Evolutionary conservation across 2,113 vertebrate genomes (phyloP).

Genomic region (Rhinopomastus cyanomelas): DNA sequence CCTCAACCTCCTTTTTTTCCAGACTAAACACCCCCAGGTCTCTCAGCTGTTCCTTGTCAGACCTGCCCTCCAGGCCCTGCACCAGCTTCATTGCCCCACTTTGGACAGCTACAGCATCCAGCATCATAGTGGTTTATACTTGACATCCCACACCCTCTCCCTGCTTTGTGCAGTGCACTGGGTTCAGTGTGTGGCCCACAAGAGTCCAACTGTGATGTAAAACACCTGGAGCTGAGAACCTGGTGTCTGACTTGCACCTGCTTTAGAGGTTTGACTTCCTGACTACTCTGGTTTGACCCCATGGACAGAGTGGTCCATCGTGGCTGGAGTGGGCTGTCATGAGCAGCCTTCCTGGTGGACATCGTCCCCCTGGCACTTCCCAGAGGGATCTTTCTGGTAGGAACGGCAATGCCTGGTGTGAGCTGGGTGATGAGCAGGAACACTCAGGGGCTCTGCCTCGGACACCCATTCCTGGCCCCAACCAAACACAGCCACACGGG

Average conservation of each 20-base stretch:
- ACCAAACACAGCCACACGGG: fast-evolving
- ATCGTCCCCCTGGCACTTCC: fast-evolving
- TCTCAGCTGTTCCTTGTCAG: too few species aligned
- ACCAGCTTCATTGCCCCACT: too few species aligned
- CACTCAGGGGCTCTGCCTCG: not conserved
- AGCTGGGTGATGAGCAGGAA: not conserved
- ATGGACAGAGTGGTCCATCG: fast-evolving
- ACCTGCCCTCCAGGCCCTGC: too few species aligned
- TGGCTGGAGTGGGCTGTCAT: not conserved
- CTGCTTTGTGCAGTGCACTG: not conserved
- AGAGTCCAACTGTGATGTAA: not conserved
- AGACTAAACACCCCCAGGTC: too few species aligned
- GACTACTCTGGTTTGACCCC: not conserved
- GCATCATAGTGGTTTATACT: too few species aligned
- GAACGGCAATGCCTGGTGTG: fast-evolving
- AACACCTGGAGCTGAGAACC: not conserved
- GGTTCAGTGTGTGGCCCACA: fast-evolving
- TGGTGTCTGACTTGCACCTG: too few species aligned
- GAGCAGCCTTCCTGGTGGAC: not conserved
- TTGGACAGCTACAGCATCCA: too few species aligned
- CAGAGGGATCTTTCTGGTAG: not conserved
- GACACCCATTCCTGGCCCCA: not conserved
- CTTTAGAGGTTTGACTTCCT: not conserved
- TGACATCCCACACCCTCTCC: not conserved
- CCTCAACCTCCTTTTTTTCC: too few species aligned